Base-by-base conservation (phyloP, 2,797 vertebrate genomes). In the Typhlichthys subterraneus region DNA sequence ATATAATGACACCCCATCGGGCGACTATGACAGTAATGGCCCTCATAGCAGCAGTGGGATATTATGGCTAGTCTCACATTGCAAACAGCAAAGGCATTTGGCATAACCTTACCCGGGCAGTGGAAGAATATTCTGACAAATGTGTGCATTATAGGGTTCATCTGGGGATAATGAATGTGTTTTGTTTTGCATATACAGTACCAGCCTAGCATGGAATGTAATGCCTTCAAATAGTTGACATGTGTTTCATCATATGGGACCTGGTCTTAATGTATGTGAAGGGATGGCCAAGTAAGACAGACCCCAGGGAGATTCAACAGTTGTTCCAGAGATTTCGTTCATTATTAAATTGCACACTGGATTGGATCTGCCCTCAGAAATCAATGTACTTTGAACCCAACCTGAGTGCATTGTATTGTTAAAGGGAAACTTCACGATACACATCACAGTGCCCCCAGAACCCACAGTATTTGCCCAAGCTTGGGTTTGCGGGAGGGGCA, bases 1-100 rank as follows among this genome's bases (percentile, higher is more conserved):
- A 65, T 75, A 63, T 87, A 89, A 91, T 87, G 85, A 84, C 69
- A 78, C 80, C 83, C 83, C 76, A 75, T 81, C 76, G 81, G 70
- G 69, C 63, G 76, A 56, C 69, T 67, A 56, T 75, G 80, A 82
- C 74, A 78, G 82, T 85, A 85, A 88, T 83, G 61, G 81, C 72
- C 63, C 76, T 75, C 79, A 15, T 63, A 81, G 67, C 75, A 76
- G 74, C 81, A 77, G 60, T 64, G 61, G 72, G 69, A 75, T 76
- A 84, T 82, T 81, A 82, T 55, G 59, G 69, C 70, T 52, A 69
- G 73, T 69, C 79, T 74, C 67, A 76, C 61, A 66, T 77, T 53
- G 77, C 58, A 57, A 84, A 73, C 70, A 69, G 72, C 55, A 70
- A 56, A 72, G 61, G 65, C 50, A 61, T 67, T 56, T 83, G 76